Conservation (phyloP, 2,113 vertebrate genomes). For the Halcyon malimbica region DNA sequence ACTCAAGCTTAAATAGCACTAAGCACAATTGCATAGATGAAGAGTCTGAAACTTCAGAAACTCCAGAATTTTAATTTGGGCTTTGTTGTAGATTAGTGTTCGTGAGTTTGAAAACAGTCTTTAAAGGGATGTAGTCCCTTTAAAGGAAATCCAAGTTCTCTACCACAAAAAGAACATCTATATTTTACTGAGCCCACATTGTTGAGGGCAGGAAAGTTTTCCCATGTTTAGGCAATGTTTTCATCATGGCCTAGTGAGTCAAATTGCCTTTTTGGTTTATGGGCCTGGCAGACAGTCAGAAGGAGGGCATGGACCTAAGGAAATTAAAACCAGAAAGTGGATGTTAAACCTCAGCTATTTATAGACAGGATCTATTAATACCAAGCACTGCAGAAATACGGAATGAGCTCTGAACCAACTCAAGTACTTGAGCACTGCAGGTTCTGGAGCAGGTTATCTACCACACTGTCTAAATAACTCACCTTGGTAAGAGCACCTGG, state of each 20-base stretch:
- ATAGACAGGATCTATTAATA: background rate
- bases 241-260: background rate
- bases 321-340: conserved; percentile 16
- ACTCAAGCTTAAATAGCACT: background rate
- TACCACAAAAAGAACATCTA: background rate
- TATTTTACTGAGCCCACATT: background rate
- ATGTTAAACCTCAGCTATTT: conserved; percentile 3
- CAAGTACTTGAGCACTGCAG: background rate
- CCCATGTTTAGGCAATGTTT: conserved; percentile 16
- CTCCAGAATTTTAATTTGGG: background rate
- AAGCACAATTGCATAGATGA: background rate
- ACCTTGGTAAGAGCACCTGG: background rate
- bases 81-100: background rate
- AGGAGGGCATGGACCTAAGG: background rate
- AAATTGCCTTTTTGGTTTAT: conserved; percentile 22
- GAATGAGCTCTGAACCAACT: background rate
- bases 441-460: background rate
- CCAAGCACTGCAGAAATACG: background rate
- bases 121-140: background rate
- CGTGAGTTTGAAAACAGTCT: background rate
- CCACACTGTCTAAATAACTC: background rate
- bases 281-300: conserved; percentile 2
- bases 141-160: background rate
- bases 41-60: background rate
- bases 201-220: background rate